A percentile compares a stretch with the other conserved stretches of the same genome.
Evolutionary conservation across 2,797 vertebrate genomes (phyloP).

Genomic region (Clarias laeviceps): DNA sequence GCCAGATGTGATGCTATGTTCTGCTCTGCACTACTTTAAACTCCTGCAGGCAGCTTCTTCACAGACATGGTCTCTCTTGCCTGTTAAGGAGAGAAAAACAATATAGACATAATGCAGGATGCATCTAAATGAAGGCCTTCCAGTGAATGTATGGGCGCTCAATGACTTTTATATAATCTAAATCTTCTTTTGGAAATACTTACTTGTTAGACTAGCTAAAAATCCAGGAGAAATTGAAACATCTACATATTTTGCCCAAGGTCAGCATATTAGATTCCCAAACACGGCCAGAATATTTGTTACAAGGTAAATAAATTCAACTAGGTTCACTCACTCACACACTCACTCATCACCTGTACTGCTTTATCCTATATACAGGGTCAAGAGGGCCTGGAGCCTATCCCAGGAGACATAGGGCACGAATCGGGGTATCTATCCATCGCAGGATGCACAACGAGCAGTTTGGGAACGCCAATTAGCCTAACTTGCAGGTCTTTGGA

Average conservation of each 20-base stretch:
- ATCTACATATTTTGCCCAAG: neutral
- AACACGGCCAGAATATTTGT: neutral
- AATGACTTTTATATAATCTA: neutral
- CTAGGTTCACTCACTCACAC: neutral
- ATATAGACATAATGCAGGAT: neutral
- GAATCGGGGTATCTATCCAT: too few relatives aligned
- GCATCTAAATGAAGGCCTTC: neutral
- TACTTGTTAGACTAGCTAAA: neutral
- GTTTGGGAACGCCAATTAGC: too few relatives aligned
- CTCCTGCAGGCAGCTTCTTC: slow-evolving; percentile 20
- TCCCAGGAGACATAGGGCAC: too few relatives aligned
- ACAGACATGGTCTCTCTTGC: slow-evolving; percentile 45
- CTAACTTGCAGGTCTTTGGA: too few relatives aligned
- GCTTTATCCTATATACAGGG: too few relatives aligned
- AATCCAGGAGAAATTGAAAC: neutral
- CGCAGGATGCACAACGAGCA: too few relatives aligned
- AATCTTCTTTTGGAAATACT: neutral
- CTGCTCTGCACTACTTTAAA: slow-evolving; percentile 22
- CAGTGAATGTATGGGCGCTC: neutral
- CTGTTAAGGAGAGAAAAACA: slow-evolving; percentile 3
- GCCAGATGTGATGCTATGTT: slow-evolving; percentile 17
- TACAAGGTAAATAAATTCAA: too few relatives aligned
- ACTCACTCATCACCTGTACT: too few relatives aligned
- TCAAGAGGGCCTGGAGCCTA: too few relatives aligned
- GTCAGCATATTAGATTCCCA: neutral